Conservation (phyloP, 2,797 vertebrate genomes). For the Enteromius fasciolatus region DNA sequence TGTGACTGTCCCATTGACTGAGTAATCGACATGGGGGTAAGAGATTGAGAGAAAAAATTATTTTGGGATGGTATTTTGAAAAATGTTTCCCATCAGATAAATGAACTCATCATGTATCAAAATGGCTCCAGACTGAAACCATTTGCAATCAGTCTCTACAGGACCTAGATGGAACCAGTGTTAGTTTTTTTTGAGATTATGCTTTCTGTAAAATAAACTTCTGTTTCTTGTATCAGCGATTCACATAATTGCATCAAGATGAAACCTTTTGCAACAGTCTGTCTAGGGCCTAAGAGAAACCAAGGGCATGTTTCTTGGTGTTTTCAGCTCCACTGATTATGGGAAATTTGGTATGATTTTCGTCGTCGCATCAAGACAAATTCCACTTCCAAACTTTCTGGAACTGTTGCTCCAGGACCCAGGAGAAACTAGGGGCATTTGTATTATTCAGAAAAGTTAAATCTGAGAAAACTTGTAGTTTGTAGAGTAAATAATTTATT, state of each 20-base stretch:
- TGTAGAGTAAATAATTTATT: background rate
- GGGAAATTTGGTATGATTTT: background rate
- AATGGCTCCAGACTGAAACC: background rate
- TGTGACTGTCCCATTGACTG: too few species aligned
- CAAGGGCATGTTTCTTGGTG: background rate
- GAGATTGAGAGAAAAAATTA: too few species aligned
- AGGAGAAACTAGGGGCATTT: background rate
- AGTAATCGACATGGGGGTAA: too few species aligned
- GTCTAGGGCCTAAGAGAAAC: slow-evolving; percentile 7
- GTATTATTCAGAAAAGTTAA: background rate
- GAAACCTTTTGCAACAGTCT: background rate
- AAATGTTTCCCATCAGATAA: background rate
- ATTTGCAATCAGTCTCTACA: background rate
- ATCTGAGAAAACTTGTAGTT: background rate
- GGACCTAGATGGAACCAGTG: background rate
- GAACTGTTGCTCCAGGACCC: background rate
- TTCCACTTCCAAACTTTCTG: background rate
- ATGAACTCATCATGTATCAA: background rate
- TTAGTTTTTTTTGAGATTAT: background rate
- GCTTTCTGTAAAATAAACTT: background rate
- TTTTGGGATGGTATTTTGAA: background rate
- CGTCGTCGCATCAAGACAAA: background rate
- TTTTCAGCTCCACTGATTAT: background rate
- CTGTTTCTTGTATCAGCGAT: background rate
- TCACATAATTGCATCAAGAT: background rate